Evolutionary conservation across 2,797 vertebrate species (phyloP).

Genomic region (Fundulus diaphanus): DNA sequence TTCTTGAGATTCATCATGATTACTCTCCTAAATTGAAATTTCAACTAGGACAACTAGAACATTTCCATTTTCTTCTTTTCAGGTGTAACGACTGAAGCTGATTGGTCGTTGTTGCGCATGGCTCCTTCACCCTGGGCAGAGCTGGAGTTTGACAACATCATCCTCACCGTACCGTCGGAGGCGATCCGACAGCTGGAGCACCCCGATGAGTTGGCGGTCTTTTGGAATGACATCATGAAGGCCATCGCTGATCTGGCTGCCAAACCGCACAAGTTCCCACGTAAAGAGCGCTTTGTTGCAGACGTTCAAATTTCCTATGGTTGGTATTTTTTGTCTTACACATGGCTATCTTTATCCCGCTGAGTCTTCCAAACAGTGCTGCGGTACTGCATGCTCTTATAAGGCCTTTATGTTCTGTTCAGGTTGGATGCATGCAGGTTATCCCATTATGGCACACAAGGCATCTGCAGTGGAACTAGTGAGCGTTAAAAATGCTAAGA

Average conservation of each 20-base stretch:
- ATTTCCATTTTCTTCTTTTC: not conserved
- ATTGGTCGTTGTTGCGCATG: slow-evolving; percentile 61
- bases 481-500: not conserved
- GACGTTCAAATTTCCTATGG: slow-evolving; percentile 88
- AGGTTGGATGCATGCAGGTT: slow-evolving; percentile 94
- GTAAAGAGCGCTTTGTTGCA: slow-evolving; percentile 88
- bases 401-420: not conserved
- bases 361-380: not conserved
- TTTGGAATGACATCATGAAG: slow-evolving; percentile 87
- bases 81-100: slow-evolving; percentile 62
- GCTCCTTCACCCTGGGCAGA: slow-evolving; percentile 89
- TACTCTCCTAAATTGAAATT: not conserved
- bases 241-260: slow-evolving; percentile 81
- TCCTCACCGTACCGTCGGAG: slow-evolving; percentile 83
- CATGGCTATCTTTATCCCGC: not conserved
- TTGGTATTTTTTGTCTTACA: slow-evolving; percentile 3
- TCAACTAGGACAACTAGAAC: not conserved
- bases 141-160: slow-evolving; percentile 88
- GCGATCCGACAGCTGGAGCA: slow-evolving; percentile 74
- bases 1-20: not conserved
- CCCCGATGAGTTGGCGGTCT: slow-evolving; percentile 75
- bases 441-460: slow-evolving; percentile 87
- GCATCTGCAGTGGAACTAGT: slow-evolving; percentile 68
- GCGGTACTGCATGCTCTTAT: not conserved
- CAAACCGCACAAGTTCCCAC: slow-evolving; percentile 79